phyloP scores from a whole-genome alignment of 2,888 invertebrate genomes.

The Clivina fossor region DNA sequence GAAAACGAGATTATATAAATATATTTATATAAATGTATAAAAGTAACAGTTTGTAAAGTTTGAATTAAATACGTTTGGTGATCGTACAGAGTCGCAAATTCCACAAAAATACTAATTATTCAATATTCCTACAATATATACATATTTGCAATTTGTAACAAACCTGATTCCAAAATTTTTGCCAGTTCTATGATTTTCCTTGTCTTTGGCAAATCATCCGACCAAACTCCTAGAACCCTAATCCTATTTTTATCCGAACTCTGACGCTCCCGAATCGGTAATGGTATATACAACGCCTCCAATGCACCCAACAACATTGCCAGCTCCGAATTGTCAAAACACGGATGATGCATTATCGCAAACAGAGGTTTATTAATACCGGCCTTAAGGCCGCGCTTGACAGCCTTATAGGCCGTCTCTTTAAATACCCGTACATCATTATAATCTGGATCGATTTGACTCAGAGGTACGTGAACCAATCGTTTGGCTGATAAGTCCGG shows the following conservation, averaged over 20 bases:
- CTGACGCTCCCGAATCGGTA: too few relatives aligned
- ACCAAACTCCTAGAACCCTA: constrained; percentile 66
- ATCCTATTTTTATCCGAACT: too few relatives aligned
- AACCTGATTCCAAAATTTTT: constrained; percentile 69
- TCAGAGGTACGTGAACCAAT: constrained; percentile 74
- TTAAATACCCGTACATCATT: constrained; percentile 75
- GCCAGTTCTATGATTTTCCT: constrained; percentile 63
- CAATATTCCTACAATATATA: too few relatives aligned
- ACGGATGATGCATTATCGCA: constrained; percentile 65
- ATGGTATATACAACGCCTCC: constrained; percentile 86
- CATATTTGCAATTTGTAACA: too few relatives aligned
- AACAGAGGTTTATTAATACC: constrained; percentile 81
- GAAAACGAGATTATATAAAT: too few relatives aligned
- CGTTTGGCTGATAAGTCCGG: constrained; percentile 65
- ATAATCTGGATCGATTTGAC: constrained; percentile 74
- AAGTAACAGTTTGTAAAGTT: too few relatives aligned
- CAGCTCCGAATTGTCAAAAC: constrained; percentile 74
- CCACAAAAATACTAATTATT: too few relatives aligned
- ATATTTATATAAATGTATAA: too few relatives aligned
- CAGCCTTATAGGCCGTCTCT: constrained; percentile 76
- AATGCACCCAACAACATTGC: constrained; percentile 84
- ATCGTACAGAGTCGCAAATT: too few relatives aligned
- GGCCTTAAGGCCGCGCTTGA: constrained; percentile 78
- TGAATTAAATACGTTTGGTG: too few relatives aligned
- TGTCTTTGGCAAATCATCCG: constrained; percentile 57